These are phyloP conservation scores for Neomonachus schauinslandi DNA, from an alignment of 2,113 vertebrate genomes.

Conservation along the genomic window DNA sequence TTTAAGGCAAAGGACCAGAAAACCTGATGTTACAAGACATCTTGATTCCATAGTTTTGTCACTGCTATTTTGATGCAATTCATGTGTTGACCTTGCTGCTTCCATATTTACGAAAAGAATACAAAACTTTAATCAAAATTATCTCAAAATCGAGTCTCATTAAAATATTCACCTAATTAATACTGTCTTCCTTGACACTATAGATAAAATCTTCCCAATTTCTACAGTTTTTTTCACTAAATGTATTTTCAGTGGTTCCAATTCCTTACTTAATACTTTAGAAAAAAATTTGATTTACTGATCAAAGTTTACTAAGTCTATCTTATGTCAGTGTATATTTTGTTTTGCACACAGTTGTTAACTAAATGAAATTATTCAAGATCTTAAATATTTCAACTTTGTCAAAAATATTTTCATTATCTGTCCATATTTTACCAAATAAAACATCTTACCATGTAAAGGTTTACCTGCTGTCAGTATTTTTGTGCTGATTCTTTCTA, in stretches of 20 bases:
- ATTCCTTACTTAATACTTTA: not conserved
- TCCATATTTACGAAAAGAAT: not conserved
- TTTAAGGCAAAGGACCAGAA: not conserved
- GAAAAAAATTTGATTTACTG: not conserved
- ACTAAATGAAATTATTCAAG: not conserved
- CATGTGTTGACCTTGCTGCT: not conserved
- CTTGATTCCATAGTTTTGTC: not conserved
- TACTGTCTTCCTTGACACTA: not conserved
- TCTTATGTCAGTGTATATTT: not conserved
- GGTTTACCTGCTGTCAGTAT: not conserved
- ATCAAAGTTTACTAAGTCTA: not conserved
- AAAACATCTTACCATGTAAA: not conserved
- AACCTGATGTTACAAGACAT: not conserved
- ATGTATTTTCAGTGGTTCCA: not conserved
- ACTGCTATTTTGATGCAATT: not conserved
- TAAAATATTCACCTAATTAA: not conserved
- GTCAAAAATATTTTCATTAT: not conserved
- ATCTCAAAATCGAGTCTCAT: not conserved
- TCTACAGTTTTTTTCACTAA: not conserved
- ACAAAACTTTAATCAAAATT: not conserved
- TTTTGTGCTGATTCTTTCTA: not conserved
- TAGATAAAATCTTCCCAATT: not conserved
- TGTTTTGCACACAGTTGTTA: not conserved
- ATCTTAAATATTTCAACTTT: not conserved
- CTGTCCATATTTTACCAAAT: not conserved